Evolutionary conservation across 2,888 invertebrate genomes (phyloP), one percentile per base, ranked within the genome.

Genomic region (Drosophila robusta): DNA sequence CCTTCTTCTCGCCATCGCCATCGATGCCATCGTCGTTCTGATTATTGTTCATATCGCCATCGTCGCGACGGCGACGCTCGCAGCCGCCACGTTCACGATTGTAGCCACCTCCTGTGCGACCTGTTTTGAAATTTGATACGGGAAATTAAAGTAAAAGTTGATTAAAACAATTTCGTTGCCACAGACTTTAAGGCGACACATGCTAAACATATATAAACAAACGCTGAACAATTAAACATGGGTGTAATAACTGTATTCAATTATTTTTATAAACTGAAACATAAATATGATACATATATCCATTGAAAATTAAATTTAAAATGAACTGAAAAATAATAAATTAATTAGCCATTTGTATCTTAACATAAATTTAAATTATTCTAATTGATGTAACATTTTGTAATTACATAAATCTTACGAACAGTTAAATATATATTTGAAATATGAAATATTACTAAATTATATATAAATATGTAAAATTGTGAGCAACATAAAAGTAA

Each of bases 1-100:
- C 94, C 54, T 95, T 95, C 38, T 94, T 93, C 0, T 86, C 88
- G 0, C 73, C 81, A 3, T 80, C 22, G 34, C 34, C 34, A 11
- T 60, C 81, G 0, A 81, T 78, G 11, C 51, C 79, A 3, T 51
- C 74, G 3, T 64, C 74, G 8, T 45, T 60, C 0, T 57, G 38
- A 4, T 76, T 83, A 34, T 87, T 86, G 7, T 87, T 87, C 2
- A 73, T 39, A 0, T 87, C 80, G 3, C 81, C 72, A 12, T 78
- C 69, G 63, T 77, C 63, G 0, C 70, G 69, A 34, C 73, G 70
- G 18, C 75, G 74, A 11, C 68, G 64, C 8, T 70, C 71, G 6
- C 50, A 55, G 8, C 75, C 63, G 6, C 70, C 74, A 12, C 78
- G 14, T 5, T 62, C 82, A 8, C 52, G 51, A 29, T 50, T 24